These are phyloP conservation scores for Australoheros scitulus DNA, from an alignment of 2,113 vertebrate genomes.

Conservation along the genomic window DNA sequence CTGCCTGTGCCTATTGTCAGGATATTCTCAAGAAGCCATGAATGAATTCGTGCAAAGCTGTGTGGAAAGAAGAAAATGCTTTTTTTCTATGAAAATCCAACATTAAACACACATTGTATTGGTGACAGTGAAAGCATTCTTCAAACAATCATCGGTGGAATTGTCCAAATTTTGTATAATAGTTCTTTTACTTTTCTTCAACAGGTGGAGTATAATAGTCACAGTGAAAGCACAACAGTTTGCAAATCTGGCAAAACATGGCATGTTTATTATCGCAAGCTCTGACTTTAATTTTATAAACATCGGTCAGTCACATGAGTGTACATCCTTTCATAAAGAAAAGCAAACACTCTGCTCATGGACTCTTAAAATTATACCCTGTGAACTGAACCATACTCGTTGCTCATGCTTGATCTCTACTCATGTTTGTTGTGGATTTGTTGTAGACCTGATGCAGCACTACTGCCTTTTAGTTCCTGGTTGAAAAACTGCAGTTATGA, in stretches of 20 bases:
- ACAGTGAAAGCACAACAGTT: background rate
- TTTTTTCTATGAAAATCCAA: background rate
- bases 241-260: background rate
- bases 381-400: background rate
- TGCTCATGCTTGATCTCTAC: background rate
- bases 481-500: background rate
- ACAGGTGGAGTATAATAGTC: background rate
- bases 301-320: background rate
- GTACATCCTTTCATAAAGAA: background rate
- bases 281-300: background rate
- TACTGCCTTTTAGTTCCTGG: background rate
- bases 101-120: background rate
- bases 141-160: background rate
- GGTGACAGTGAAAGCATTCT: background rate
- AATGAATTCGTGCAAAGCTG: background rate
- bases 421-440: background rate
- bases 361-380: background rate
- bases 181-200: background rate
- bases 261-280: background rate
- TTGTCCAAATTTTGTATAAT: background rate
- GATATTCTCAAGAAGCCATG: background rate
- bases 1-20: background rate
- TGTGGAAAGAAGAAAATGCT: background rate
- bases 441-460: background rate
- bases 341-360: background rate